Conservation (phyloP, 2,888 invertebrate species). For the Clanis bilineata region DNA sequence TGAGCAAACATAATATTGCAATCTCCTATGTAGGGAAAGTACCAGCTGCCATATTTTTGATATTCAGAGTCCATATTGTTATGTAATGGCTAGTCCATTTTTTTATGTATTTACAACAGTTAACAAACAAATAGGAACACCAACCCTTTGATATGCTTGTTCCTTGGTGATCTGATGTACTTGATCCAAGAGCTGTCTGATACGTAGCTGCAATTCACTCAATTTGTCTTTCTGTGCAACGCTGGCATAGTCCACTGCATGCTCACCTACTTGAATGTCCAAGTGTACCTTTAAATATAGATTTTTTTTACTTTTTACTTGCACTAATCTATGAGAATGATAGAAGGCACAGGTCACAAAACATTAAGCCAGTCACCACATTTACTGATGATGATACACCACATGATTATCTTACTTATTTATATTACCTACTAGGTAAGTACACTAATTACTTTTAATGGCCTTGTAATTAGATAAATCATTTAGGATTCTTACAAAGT, state of each 20-base stretch:
- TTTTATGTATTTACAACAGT: no score
- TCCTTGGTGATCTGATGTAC: slow-evolving; percentile 99
- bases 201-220: slow-evolving; percentile 95
- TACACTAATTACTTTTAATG: no score
- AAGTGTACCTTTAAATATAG: slow-evolving; percentile 89
- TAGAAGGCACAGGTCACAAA: background rate
- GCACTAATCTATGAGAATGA: slow-evolving; percentile 12
- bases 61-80: no score
- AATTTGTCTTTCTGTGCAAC: slow-evolving; percentile 99
- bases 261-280: slow-evolving; percentile 99
- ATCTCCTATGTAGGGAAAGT: no score
- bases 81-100: no score
- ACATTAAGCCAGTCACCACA: background rate
- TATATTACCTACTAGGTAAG: no score
- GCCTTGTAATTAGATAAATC: no score
- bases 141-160: slow-evolving; percentile 98
- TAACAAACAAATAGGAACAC: slow-evolving; percentile 26
- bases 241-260: slow-evolving; percentile 98
- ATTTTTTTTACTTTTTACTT: slow-evolving; percentile 16
- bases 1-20: no score
- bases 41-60: no score
- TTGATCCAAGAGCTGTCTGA: slow-evolving; percentile 97
- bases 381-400: no score
- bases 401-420: no score
- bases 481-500: no score